Evolutionary conservation across 2,113 vertebrate genomes (phyloP), one percentile per base, ranked within the genome.

Genomic region (Morone chrysops): DNA sequence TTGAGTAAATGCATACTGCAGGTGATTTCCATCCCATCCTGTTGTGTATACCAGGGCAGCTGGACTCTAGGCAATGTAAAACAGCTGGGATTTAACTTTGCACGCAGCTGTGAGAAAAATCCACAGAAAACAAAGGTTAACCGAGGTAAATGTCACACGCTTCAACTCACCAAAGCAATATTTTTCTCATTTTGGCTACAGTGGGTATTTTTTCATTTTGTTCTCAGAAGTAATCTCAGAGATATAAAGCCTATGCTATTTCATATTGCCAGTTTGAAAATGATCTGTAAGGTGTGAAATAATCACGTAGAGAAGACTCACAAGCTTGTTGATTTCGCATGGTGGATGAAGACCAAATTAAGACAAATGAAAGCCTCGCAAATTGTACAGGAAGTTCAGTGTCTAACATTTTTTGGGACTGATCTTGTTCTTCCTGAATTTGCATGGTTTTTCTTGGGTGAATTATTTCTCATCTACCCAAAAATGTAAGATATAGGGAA

Each of bases 21-120:
- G 59, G 66, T 90, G 75, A 67, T 86, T 60, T 71, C 66, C 45
- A 40, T 61, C 18, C 54, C 14, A 41, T 75, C 73, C 54, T 63
- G 62, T 73, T 83, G 60, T 80, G 62, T 51, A n/a, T 41, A n/a
- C 78, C 60, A 25, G 53, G 72, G 40, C 57, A 75, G 59, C 76
- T 81, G 75, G 71, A 65, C 38, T 9, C 18, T 4, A 17, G n/a
- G 38, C 54, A 56, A 25, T 18, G 80, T 56, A 75, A 83, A 83
- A 71, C 79, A 63, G 62, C 78, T 71, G 75, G 51, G 60, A 80
- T 84, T 89, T 81, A 22, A 65, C 74, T 82, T 57, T 65, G 47
- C 66, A 12, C 18, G 45, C 17, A 79, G 76, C 79, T 72, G 56
- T 82, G 60, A 67, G 8, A 68, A 74, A 84, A 87, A 83, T 65